Evolutionary conservation across 2,797 vertebrate species (phyloP), one percentile per base, ranked within the genome.

Genomic region (Rhinophrynus dorsalis): DNA sequence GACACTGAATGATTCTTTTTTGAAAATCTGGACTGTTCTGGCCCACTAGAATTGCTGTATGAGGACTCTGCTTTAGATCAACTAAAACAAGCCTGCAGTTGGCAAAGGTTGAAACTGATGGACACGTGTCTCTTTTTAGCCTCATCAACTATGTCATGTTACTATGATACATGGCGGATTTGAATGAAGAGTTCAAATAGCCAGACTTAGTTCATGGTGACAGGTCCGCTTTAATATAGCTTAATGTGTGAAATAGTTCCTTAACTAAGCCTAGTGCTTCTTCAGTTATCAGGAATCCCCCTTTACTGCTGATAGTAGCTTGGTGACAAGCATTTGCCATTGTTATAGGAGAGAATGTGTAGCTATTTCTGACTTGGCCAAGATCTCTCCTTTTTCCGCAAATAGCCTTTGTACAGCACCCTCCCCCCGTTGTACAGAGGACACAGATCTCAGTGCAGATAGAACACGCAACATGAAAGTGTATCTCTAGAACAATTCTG

Each of bases 291-390:
- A 17, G 29, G 20, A 42, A 47, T 66, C 26, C 51, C 63, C 29
- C 3, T 23, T 23, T 40, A 12, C 13, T 45, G 40, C 26, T n/a
- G 3, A 23, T 17, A 40, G 50, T 45, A 54, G 45, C n/a, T 42
- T 12, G 29, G 24, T 50, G 42, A 64, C 68, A 40, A n/a, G 60
- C 60, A 56, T 33, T 56, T 71, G 29, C 42, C 68, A 63, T 71
- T 71, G 68, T 71, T 71, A 48, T 48, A 20, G 26, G n/a, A 37
- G 52, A 33, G 65, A 52, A 52, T 61, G 18, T 42, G 35, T 1
- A 24, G 42, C 52, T 71, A 71, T 71, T 71, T 72, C 17, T 50
- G 68, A 42, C 60, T 42, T 64, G 52, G 68, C 68, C 51, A 33
- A 30, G 17, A 17, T 42, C 15, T 24, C 27, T 54, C n/a, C 20